Base-by-base conservation (phyloP, 2,888 invertebrate species). In the Standfussiana lucernea region DNA sequence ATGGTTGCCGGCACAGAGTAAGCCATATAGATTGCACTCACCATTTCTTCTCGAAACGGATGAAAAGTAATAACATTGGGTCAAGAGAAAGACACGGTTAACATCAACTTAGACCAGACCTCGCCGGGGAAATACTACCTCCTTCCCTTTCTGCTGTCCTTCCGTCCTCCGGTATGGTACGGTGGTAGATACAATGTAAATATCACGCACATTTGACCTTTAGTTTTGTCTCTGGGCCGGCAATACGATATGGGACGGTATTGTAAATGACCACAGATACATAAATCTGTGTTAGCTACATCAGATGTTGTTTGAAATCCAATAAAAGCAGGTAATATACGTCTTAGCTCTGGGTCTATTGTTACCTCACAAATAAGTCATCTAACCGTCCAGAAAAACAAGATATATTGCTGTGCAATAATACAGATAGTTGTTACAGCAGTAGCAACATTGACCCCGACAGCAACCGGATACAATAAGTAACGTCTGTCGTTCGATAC, bases 381-480 rank as follows among this genome's bases (percentile, higher is more conserved):
- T 24, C 37, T 10, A 45, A 40, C 18, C 7, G n/a, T 28, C 21
- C n/a, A 35, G 28, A 32, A 67, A 62, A 45, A 45, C 61, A 72
- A 42, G 35, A 59, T 79, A 65, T 69, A 69, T 62, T 40, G 40
- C n/a, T 65, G 28, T 28, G 21, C 40, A 70, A 65, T 47, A 68
- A 65, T 35, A 67, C n/a, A 62, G 73, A 64, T 59, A 45, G 62
- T 42, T 75, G 72, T 61, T 77, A 42, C 53, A 37, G 21, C 53
- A 53, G 59, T 50, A 40, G 70, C 72, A 75, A 71, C 68, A 56
- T 71, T 73, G 83, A 70, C 64, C 75, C 47, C 24, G 69, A 7
- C 47, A 56, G 86, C 77, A 79, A 88, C 77, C 75, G 82, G 85
- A 86, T 81, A 86, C 87, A 78, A 83, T 86, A 84, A 87, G 84